Percentiles rank a stretch among this genome's conserved stretches.
These are phyloP conservation scores for Spheniscus mendiculus DNA, from an alignment of 2,113 vertebrate species.

Conservation along the genomic window DNA sequence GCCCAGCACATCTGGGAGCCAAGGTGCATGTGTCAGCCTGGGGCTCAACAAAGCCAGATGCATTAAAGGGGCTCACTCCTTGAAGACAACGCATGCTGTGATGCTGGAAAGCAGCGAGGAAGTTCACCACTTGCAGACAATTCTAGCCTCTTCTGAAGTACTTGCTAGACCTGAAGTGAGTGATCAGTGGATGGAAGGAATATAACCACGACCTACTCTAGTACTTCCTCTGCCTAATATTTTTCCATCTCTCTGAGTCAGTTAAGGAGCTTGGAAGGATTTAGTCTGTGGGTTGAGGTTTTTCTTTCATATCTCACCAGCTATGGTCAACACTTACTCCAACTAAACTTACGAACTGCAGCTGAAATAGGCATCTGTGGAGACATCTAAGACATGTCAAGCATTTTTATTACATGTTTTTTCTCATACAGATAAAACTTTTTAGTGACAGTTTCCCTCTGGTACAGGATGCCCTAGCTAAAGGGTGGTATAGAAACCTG, in stretches of 20 bases:
- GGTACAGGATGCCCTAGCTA: not conserved
- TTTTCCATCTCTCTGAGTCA: not conserved
- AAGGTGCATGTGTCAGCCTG: accelerated
- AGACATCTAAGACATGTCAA: not conserved
- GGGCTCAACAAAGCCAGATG: not conserved
- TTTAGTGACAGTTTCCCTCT: not conserved
- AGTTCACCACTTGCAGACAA: not conserved
- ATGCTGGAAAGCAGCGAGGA: not conserved
- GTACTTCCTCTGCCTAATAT: not conserved
- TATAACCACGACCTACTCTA: not conserved
- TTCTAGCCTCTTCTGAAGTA: not conserved
- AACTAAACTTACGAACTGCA: not conserved
- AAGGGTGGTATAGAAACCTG: not conserved
- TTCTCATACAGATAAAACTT: not conserved
- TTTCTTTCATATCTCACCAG: not conserved
- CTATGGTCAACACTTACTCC: not conserved
- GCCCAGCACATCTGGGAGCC: not conserved
- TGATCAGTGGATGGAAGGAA: not conserved
- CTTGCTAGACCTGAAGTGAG: not conserved
- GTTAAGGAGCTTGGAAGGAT: not conserved
- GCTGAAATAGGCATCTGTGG: not conserved
- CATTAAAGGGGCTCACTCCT: not conserved
- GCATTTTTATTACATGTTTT: not conserved
- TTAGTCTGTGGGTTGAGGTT: not conserved
- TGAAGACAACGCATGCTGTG: not conserved